These are phyloP conservation scores for Oenanthe melanoleuca DNA, from an alignment of 2,113 vertebrate genomes.

Conservation along the genomic window DNA sequence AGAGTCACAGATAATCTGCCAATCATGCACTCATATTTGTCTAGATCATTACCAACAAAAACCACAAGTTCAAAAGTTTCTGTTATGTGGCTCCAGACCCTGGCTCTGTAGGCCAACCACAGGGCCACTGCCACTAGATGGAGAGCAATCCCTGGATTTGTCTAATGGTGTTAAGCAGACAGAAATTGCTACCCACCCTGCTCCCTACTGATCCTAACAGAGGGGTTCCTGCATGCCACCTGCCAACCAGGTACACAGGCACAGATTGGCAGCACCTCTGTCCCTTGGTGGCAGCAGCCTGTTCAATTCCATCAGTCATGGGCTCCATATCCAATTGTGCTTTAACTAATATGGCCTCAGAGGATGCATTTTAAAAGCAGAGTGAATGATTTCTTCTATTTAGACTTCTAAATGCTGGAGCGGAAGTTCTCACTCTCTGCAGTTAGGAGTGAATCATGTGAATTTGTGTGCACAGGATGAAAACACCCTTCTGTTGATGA, in stretches of 20 bases:
- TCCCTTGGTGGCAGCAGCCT: background rate
- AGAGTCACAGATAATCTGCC: background rate
- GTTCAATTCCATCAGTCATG: background rate
- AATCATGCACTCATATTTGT: background rate
- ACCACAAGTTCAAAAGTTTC: background rate
- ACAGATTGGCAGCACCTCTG: background rate
- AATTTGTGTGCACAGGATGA: background rate
- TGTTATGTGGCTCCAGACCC: background rate
- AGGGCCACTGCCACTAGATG: background rate
- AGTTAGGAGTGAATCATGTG: background rate
- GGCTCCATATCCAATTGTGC: background rate
- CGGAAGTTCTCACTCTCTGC: background rate
- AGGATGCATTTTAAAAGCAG: background rate
- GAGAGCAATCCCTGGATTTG: background rate
- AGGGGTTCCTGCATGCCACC: background rate
- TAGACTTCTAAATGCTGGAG: background rate
- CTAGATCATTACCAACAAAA: background rate
- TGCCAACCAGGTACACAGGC: background rate
- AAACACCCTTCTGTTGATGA: slow-evolving; percentile 9
- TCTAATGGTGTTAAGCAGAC: background rate
- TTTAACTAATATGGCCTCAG: background rate
- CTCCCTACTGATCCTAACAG: background rate
- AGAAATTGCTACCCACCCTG: fast-evolving
- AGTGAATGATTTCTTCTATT: background rate
- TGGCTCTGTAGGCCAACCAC: background rate